Conservation (phyloP, 2,888 invertebrate species). For the Plusia festucae region DNA sequence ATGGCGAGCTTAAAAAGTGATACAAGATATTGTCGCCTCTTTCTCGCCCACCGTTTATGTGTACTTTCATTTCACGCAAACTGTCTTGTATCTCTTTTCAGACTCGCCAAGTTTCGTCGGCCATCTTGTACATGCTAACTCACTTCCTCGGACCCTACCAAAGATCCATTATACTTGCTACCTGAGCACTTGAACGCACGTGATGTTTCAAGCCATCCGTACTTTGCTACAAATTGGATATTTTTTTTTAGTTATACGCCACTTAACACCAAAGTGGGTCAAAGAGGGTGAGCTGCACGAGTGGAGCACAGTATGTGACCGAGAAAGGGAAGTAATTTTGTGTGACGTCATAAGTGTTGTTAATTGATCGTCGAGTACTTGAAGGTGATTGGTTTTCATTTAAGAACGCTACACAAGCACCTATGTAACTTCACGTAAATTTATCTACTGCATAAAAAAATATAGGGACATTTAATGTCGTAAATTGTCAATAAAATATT, state of each 20-base stretch:
- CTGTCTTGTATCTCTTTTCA: too few relatives aligned
- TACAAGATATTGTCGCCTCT: too few relatives aligned
- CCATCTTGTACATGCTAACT: too few relatives aligned
- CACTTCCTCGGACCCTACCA: constrained; percentile 22
- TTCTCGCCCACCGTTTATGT: too few relatives aligned
- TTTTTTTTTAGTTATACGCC: constrained; percentile 31
- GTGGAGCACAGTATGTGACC: neutral
- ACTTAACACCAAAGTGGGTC: neutral
- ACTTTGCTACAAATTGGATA: constrained; percentile 44
- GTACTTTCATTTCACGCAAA: too few relatives aligned
- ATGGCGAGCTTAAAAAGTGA: too few relatives aligned
- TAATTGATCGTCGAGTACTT: neutral
- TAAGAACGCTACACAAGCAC: neutral
- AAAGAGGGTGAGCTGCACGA: constrained; percentile 12
- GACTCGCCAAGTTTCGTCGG: too few relatives aligned
- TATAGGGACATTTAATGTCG: too few relatives aligned
- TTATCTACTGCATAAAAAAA: too few relatives aligned
- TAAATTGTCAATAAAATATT: neutral
- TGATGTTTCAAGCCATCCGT: constrained; percentile 37
- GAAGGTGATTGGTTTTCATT: neutral
- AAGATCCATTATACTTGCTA: constrained; percentile 37
- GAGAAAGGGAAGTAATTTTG: neutral
- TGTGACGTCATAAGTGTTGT: neutral
- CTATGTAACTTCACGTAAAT: too few relatives aligned
- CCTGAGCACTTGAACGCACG: constrained; percentile 18